phyloP scores from a whole-genome alignment of 2,888 invertebrate species.

The Molanna angustata region DNA sequence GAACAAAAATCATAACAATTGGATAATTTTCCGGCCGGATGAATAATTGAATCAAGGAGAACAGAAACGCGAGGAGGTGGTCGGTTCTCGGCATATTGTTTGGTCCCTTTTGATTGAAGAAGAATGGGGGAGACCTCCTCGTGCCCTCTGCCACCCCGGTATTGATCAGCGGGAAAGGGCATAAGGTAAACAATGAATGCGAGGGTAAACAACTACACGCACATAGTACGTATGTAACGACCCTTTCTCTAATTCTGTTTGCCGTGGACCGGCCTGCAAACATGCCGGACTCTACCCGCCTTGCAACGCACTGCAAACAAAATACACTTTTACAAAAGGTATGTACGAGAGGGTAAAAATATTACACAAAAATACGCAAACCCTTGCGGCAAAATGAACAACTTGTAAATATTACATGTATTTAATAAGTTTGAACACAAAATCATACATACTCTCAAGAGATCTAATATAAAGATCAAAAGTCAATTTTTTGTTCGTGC shows the following conservation, averaged over 20 bases:
- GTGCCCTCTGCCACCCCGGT: slow-evolving; percentile 24
- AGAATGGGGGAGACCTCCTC: slow-evolving; percentile 20
- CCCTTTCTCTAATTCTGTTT: slow-evolving; percentile 34
- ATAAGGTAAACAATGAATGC: slow-evolving; percentile 34
- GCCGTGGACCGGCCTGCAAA: slow-evolving; percentile 32
- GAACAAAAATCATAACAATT: slow-evolving; percentile 33
- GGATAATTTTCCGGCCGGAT: slow-evolving; percentile 33
- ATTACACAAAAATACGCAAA: neutral
- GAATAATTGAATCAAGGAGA: slow-evolving; percentile 33
- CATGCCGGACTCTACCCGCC: slow-evolving; percentile 22
- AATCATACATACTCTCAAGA: neutral
- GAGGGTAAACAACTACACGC: slow-evolving; percentile 33
- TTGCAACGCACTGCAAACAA: slow-evolving; percentile 32
- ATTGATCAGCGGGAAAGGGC: slow-evolving; percentile 33
- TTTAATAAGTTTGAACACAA: neutral
- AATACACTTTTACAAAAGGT: slow-evolving; percentile 32
- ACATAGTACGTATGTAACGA: slow-evolving; percentile 28
- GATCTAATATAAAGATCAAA: too few relatives aligned
- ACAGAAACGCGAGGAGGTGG: slow-evolving; percentile 22
- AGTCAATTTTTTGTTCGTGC: too few relatives aligned
- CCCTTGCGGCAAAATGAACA: neutral
- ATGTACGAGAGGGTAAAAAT: neutral
- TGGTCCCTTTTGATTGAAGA: slow-evolving; percentile 31
- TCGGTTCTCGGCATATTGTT: slow-evolving; percentile 17
- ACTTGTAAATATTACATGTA: neutral